Percentiles rank a stretch among this genome's conserved stretches.
These are phyloP conservation scores for Lanius collurio DNA, from an alignment of 2,113 vertebrate species.

Conservation along the genomic window DNA sequence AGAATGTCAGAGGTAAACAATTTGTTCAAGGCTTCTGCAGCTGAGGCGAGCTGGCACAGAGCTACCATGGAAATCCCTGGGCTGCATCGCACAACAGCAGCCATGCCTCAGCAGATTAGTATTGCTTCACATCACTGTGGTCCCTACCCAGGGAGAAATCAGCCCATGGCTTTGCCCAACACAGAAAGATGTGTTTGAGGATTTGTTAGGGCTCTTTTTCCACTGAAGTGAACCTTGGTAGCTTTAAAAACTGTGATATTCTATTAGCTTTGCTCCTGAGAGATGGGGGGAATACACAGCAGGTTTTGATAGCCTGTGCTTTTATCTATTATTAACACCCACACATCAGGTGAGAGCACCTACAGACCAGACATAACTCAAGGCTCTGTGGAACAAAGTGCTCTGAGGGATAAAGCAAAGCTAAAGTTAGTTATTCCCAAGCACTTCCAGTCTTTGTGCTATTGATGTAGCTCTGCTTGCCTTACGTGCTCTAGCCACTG, in stretches of 20 bases:
- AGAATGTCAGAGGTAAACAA: slow-evolving; percentile 23
- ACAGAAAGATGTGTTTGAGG: background rate
- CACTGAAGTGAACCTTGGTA: background rate
- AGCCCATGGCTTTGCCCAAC: accelerated
- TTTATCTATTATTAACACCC: background rate
- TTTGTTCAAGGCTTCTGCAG: background rate
- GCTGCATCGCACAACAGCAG: accelerated
- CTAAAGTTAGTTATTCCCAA: background rate
- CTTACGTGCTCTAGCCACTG: background rate
- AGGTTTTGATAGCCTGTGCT: background rate
- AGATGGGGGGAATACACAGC: accelerated
- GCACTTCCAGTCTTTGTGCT: background rate
- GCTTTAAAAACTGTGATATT: background rate
- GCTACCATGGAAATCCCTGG: background rate
- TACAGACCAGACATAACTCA: background rate
- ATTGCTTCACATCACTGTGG: background rate
- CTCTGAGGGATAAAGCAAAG: background rate
- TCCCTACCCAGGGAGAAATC: background rate
- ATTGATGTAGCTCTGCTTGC: background rate
- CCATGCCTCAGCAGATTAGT: background rate
- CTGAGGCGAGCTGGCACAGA: background rate
- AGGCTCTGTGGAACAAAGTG: background rate
- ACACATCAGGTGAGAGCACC: background rate
- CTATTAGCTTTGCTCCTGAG: background rate
- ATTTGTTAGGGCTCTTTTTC: background rate